phyloP scores from a whole-genome alignment of 2,888 invertebrate species.

The Cancer borealis region DNA sequence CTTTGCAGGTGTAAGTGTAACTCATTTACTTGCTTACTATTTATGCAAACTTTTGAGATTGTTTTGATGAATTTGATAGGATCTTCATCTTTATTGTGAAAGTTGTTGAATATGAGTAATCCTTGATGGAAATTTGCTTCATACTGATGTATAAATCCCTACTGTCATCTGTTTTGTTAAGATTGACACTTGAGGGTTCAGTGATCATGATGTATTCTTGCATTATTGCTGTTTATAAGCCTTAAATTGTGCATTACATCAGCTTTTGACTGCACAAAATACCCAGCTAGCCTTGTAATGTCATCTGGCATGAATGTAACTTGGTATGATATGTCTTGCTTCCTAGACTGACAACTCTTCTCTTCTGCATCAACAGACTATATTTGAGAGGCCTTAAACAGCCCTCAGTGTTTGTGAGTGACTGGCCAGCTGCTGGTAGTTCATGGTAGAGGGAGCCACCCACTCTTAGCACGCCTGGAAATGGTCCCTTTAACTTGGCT shows the following conservation, averaged over 20 bases:
- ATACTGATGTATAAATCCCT: neutral
- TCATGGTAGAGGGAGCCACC: slow-evolving; percentile 30
- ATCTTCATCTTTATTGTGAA: neutral
- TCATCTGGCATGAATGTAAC: neutral
- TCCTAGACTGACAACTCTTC: neutral
- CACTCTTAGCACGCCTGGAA: slow-evolving; percentile 15
- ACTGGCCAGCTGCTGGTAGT: slow-evolving; percentile 17
- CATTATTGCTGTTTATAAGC: neutral
- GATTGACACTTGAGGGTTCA: neutral
- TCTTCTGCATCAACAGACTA: slow-evolving; percentile 30
- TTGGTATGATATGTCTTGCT: neutral
- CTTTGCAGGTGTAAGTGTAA: neutral
- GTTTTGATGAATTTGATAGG: neutral
- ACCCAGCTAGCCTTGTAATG: neutral
- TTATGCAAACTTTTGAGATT: neutral
- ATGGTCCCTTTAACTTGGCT: slow-evolving; percentile 3
- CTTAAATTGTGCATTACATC: slow-evolving; percentile 2
- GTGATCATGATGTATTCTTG: neutral
- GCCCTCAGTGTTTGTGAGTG: slow-evolving; percentile 18
- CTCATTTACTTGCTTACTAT: neutral
- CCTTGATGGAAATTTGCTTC: neutral
- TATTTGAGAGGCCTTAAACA: slow-evolving; percentile 33
- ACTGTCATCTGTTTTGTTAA: neutral
- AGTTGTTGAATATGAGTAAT: neutral
- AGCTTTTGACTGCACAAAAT: slow-evolving; percentile 16